Evolutionary conservation across 2,888 invertebrate genomes (phyloP).

Genomic region (Cantharis rustica): DNA sequence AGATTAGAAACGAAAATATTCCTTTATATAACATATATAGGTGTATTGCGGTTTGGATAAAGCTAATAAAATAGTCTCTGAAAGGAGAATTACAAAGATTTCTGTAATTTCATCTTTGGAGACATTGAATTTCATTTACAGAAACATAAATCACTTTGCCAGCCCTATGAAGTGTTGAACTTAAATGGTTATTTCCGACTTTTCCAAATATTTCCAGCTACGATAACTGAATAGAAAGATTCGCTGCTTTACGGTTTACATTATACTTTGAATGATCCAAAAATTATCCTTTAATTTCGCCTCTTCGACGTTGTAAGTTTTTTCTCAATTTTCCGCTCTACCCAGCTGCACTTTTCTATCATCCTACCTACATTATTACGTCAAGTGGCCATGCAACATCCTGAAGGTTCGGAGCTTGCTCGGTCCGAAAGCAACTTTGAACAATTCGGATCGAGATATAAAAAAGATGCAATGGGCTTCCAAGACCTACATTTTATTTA

Average conservation of each 20-base stretch:
- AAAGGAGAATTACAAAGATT: neutral
- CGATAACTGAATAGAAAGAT: constrained; percentile 4
- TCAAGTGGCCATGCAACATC: neutral
- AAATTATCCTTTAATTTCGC: neutral
- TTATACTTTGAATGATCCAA: neutral
- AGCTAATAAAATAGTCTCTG: neutral
- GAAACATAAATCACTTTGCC: constrained; percentile 16
- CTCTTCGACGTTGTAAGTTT: neutral
- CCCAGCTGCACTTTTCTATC: neutral
- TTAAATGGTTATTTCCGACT: constrained; percentile 18
- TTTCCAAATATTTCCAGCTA: constrained; percentile 11
- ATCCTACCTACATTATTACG: neutral
- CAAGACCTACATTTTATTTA: neutral
- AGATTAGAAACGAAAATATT: constrained; percentile 3
- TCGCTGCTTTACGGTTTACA: neutral
- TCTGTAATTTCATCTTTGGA: constrained; percentile 12
- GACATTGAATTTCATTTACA: constrained; percentile 1
- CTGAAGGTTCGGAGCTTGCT: neutral
- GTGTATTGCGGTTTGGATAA: neutral
- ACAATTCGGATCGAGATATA: neutral
- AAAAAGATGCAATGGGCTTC: neutral
- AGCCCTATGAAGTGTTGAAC: neutral
- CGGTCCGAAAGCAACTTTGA: too few relatives aligned
- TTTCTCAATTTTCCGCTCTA: neutral
- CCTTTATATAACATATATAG: neutral